Conservation (phyloP, 2,797 vertebrate species). For the Sebastes hubbsi region DNA sequence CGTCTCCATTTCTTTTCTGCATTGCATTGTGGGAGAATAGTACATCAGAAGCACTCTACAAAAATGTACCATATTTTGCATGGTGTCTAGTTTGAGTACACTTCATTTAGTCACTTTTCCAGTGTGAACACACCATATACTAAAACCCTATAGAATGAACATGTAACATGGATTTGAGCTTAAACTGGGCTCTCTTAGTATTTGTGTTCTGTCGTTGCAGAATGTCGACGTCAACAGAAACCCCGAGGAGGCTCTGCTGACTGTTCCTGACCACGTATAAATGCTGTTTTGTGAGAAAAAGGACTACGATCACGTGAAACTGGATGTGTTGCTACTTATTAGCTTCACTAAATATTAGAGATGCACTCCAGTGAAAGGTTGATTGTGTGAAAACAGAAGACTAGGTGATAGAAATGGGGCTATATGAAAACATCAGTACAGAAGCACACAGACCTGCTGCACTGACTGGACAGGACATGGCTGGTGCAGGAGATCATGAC, state of each 20-base stretch:
- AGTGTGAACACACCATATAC: background rate
- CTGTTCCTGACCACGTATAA: slow-evolving; percentile 80
- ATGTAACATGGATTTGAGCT: background rate
- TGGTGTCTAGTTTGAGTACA: background rate
- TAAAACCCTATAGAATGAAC: background rate
- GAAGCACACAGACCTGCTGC: background rate
- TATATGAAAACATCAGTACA: background rate
- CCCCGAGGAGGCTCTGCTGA: slow-evolving; percentile 83
- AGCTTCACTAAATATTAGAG: background rate
- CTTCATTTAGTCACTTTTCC: background rate
- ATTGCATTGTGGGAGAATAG: background rate
- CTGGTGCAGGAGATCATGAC: background rate
- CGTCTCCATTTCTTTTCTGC: background rate
- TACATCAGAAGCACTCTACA: background rate
- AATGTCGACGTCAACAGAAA: slow-evolving; percentile 83
- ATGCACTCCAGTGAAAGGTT: slow-evolving; percentile 3
- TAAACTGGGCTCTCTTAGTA: background rate
- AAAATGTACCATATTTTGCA: background rate
- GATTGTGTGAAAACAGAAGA: background rate
- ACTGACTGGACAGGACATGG: background rate
- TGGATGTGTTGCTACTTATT: background rate
- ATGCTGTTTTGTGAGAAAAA: background rate
- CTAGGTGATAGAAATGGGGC: background rate
- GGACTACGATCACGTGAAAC: background rate
- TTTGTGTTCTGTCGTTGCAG: slow-evolving; percentile 55